Conservation (phyloP, 2,113 vertebrate species). For the Guaruba guarouba region DNA sequence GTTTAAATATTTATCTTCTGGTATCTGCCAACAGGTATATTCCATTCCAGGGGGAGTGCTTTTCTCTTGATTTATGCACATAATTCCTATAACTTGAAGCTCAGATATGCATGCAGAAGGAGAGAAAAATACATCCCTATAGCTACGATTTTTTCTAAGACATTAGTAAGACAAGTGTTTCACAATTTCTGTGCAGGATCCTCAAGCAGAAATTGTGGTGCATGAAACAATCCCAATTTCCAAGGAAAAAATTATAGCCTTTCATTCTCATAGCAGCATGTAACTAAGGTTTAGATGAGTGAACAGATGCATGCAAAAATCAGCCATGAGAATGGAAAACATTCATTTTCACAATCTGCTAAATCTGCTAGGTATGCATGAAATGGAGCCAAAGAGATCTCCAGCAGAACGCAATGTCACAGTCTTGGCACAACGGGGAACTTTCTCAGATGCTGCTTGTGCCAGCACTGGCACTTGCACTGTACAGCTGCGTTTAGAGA, state of each 20-base stretch:
- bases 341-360: constrained; percentile 76
- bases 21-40: constrained; percentile 61
- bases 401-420: constrained; percentile 71
- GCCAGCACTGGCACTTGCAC: constrained; percentile 43
- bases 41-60: constrained; percentile 42
- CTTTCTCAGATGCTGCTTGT: constrained; percentile 17
- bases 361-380: constrained; percentile 75
- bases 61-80: constrained; percentile 3
- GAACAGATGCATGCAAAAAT: constrained; percentile 77
- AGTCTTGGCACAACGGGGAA: constrained; percentile 56
- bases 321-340: constrained; percentile 72
- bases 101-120: neutral
- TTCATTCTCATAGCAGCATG: constrained; percentile 75
- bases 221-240: constrained; percentile 61
- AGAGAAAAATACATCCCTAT: constrained; percentile 12
- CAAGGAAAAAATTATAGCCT: constrained; percentile 73
- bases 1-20: constrained; percentile 53
- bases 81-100: neutral
- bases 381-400: constrained; percentile 72
- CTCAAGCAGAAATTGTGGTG: constrained; percentile 65
- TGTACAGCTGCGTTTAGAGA: constrained; percentile 35
- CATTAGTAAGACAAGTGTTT: constrained; percentile 59
- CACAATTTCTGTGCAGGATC: constrained; percentile 55
- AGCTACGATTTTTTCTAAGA: constrained; percentile 18
- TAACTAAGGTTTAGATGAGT: constrained; percentile 75